Base-by-base conservation (phyloP, 2,888 invertebrate species). In the Euspilapteryx auroguttella region DNA sequence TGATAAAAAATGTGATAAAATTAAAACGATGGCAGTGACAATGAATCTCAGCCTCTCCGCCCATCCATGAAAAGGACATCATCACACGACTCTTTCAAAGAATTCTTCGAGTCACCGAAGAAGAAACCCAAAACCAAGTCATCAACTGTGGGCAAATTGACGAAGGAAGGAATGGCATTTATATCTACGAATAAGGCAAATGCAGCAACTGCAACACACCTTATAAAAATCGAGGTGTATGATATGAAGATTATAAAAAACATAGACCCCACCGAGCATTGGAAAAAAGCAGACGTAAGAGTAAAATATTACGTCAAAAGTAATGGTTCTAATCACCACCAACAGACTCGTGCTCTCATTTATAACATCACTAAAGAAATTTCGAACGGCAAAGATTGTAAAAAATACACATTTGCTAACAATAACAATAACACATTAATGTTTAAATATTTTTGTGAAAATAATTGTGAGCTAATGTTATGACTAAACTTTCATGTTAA, bases 221-320 rank as follows among this genome's bases (percentile, higher is more conserved):
- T 31, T 7, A 31, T 29, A 26, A 31, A 31, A 29, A 31, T 33
- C 13, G 26, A 33, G 22, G 17, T 33, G 11, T 32, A 29, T 20
- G 17, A 26, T 26, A 12, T 28, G 14, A 28, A 29, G 25, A 20
- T 26, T 22, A 21, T 32, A 22, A 10, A 21, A 12, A 28, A 32
- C 14, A 29, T 29, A 8, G 21, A 24, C 15, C 21, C 7, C 12
- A 28, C 11, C 17, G 21, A 28, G 15, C 28, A 32, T 25, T 32
- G 28, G 32, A 32, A 32, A 26, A 12, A 32, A 25, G 26, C 32
- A 15, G 14, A 28, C 12, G 21, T 26, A 12, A 25, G 25, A 11
- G 22, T 32, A 8, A 27, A 17, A 11, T 20, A 27, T 10, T 22
- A 22, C 12, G 22, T 11, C 12, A 27, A 27, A 17, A 21, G 27